Conservation (phyloP, 2,797 vertebrate species). For the Pangasius macronema region DNA sequence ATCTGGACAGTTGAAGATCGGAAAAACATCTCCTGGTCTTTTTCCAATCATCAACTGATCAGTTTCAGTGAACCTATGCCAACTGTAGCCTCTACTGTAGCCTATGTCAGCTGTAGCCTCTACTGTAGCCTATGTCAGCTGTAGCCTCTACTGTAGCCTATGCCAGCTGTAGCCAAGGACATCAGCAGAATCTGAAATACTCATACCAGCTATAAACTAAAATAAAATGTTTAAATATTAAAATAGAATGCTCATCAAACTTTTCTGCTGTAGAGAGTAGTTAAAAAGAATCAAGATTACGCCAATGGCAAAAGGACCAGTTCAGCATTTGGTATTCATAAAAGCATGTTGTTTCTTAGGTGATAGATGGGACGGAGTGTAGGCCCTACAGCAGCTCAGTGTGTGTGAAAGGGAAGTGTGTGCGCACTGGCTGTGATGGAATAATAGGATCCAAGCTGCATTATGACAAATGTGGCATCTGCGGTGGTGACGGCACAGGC, state of each 20-base stretch:
- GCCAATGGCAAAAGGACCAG: background rate
- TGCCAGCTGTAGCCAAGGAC: background rate
- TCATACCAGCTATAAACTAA: background rate
- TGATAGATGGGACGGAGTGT: constrained; percentile 87
- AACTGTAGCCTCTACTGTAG: background rate
- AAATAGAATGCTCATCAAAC: background rate
- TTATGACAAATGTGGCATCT: constrained; percentile 93
- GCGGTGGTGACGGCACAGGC: constrained; percentile 91
- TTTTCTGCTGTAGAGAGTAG: too few species aligned
- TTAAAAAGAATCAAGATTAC: background rate
- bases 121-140: background rate
- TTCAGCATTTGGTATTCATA: background rate
- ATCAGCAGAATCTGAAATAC: background rate
- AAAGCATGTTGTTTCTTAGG: constrained; percentile 58
- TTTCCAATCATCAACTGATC: background rate
- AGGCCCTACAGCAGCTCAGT: constrained; percentile 92
- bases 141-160: background rate
- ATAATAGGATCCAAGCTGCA: constrained; percentile 97
- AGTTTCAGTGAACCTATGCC: too few species aligned
- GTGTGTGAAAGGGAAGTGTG: constrained; percentile 91
- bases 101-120: background rate
- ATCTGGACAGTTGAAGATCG: background rate
- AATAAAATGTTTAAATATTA: background rate
- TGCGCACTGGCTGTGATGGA: constrained; percentile 91
- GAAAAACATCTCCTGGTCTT: background rate